A percentile compares a stretch with the other conserved stretches of the same genome.
phyloP scores from a whole-genome alignment of 2,888 invertebrate genomes.

The Hemaris fuciformis region DNA sequence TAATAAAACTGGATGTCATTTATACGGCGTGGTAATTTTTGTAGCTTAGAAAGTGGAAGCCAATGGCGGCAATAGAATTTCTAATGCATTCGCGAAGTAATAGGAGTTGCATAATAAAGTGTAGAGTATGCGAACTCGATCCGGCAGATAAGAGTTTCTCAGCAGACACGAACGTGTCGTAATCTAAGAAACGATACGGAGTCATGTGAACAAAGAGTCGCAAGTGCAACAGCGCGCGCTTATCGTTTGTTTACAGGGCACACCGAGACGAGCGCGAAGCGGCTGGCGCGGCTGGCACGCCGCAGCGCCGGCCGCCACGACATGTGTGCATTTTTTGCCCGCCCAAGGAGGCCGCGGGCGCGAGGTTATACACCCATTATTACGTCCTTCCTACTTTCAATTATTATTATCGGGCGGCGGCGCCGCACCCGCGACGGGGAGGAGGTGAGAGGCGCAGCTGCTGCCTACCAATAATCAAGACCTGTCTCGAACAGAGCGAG shows the following conservation, averaged over 20 bases:
- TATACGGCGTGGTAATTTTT: background rate
- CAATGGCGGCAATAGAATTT: background rate
- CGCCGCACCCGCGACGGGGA: conserved; percentile 77
- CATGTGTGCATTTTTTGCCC: conserved; percentile 81
- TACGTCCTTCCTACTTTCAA: conserved; percentile 82
- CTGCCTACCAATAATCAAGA: conserved; percentile 83
- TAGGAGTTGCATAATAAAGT: conserved; percentile 16
- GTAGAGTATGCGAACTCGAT: conserved; percentile 40
- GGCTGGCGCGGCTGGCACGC: conserved; percentile 38
- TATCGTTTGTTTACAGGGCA: conserved; percentile 65
- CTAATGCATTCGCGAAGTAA: conserved; percentile 12
- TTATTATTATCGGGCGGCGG: conserved; percentile 81
- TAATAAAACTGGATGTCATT: background rate
- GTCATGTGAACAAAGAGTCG: conserved; percentile 58
- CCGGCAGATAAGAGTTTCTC: conserved; percentile 49
- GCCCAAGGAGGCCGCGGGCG: conserved; percentile 82
- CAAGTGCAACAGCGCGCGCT: conserved; percentile 45
- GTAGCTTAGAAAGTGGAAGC: background rate
- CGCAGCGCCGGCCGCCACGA: conserved; percentile 56
- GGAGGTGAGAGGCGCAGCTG: conserved; percentile 82
- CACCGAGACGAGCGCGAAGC: conserved; percentile 48
- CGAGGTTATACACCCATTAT: conserved; percentile 82
- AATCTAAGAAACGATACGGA: conserved; percentile 45
- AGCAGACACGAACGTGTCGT: conserved; percentile 47
- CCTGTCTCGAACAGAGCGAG: conserved; percentile 67